Base-by-base conservation (phyloP, 2,888 invertebrate species). In the Drepana falcataria region DNA sequence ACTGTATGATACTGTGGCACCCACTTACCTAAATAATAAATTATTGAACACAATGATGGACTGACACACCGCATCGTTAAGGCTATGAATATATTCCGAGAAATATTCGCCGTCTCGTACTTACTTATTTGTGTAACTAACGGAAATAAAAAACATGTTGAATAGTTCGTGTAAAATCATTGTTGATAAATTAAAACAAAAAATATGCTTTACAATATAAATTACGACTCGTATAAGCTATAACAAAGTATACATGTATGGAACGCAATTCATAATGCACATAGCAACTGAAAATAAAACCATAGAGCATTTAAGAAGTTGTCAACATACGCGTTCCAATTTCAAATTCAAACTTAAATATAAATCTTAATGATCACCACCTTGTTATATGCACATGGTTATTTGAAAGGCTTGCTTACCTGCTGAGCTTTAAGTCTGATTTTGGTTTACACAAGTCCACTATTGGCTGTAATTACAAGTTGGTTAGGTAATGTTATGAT, bases 291-390 rank as follows among this genome's bases (percentile, higher is more conserved):
- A 56, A 56, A 53, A 51, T 57, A 57, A 54, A 33, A 47, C 35
- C 44, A 48, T 57, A 49, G 53, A 44, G 57, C 55, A 55, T 53
- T 53, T 35, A 64, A 64, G 60, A 60, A 61, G 70, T 74, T 69
- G 71, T 71, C 71, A 70, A 73, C 74, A 73, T 71, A 73, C 64
- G 68, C 75, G 82, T 84, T 84, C 79, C 73, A 78, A 81, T 85
- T 84, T 83, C 84, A 82, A 83, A 77, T 61, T 70, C 79, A 80
- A 79, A 77, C 77, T 81, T 81, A 77, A 80, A 81, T 81, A 77
- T 75, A 79, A 82, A 81, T 82, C 74, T 81, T 81, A 76, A 77
- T 77, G 71, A 65, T 63, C 61, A 64, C 73, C 70, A 60, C 63
- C 67, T 65, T 69, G 21, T 56, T 58, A 55, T 62, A 53, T 48